A percentile compares a stretch with the other conserved stretches of the same genome.
These are phyloP conservation scores for Sphaerodactylus townsendi DNA, from an alignment of 2,113 vertebrate species.

Conservation along the genomic window DNA sequence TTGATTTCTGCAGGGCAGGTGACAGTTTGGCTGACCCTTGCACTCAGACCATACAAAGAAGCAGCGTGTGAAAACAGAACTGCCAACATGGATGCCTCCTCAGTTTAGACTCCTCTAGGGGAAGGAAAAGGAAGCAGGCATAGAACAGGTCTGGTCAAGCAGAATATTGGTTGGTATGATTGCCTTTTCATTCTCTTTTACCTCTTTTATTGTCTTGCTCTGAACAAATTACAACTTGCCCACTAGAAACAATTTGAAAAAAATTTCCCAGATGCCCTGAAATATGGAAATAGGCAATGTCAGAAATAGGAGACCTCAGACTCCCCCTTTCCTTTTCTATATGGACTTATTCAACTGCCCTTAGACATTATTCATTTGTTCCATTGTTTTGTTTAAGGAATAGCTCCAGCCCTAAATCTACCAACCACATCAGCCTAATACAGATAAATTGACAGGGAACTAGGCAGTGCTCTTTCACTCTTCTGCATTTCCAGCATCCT, in stretches of 20 bases:
- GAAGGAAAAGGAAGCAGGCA: background rate
- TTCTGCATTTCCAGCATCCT: background rate
- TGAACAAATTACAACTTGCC: background rate
- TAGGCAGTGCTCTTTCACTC: background rate
- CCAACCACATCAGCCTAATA: background rate
- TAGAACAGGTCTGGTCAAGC: background rate
- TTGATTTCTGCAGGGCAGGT: background rate
- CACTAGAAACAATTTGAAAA: background rate
- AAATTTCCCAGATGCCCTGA: background rate
- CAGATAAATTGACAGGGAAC: background rate
- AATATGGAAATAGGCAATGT: background rate
- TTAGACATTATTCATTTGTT: background rate
- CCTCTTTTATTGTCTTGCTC: background rate
- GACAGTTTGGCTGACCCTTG: rapidly evolving
- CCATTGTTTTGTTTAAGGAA: background rate
- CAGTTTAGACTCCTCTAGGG: no score
- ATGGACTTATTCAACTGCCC: no score
- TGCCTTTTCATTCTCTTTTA: background rate
- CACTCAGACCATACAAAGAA: background rate
- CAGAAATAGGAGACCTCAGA: background rate
- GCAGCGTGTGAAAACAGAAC: background rate
- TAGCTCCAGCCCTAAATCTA: background rate
- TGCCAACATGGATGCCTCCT: no score
- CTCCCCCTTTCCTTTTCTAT: background rate
- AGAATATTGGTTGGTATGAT: background rate